A percentile compares a stretch with the other conserved stretches of the same genome.
Evolutionary conservation across 2,113 vertebrate genomes (phyloP).

Genomic region (human (Homo sapiens)): GRCh38 chr7:18631501-18632000

Average conservation of each 20-base stretch:
- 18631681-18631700: background rate
- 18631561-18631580: background rate
- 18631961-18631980: background rate
- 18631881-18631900: background rate
- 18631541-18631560: background rate
- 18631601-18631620: background rate
- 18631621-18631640: background rate
- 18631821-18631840: background rate
- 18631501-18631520: background rate
- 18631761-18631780: background rate
- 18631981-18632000: background rate
- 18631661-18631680: background rate
- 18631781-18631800: background rate
- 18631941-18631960: background rate
- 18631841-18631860: background rate
- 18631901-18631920: background rate
- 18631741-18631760: background rate
- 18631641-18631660: background rate
- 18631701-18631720: background rate
- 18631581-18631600: background rate
- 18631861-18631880: background rate
- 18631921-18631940: background rate
- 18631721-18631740: too few species aligned
- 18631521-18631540: background rate
- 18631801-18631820: background rate